A percentile compares a stretch with the other conserved stretches of the same genome.
phyloP scores from a whole-genome alignment of 2,888 invertebrate species.

The Hymenopus coronatus region DNA sequence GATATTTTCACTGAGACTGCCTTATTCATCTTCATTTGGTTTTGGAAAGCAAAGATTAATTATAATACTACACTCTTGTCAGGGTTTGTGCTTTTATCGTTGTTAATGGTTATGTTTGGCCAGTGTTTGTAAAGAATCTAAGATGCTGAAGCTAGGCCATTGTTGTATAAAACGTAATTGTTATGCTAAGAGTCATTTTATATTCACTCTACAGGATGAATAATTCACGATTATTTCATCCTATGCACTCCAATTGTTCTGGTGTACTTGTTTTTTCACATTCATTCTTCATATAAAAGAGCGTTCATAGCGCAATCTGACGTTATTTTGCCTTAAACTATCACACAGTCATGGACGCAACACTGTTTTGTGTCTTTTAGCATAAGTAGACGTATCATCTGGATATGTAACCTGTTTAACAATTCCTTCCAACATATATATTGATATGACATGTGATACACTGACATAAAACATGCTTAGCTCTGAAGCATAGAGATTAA shows the following conservation, averaged over 20 bases:
- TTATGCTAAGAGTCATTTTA: background rate
- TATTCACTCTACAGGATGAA: background rate
- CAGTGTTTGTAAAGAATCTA: background rate
- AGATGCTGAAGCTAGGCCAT: background rate
- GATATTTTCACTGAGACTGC: too few species aligned
- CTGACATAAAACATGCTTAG: background rate
- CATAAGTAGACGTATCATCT: background rate
- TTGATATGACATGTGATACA: background rate
- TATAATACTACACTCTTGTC: too few species aligned
- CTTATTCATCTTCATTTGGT: too few species aligned
- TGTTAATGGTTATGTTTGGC: background rate
- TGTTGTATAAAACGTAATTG: background rate
- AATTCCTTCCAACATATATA: background rate
- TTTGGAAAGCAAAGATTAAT: too few species aligned
- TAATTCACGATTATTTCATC: background rate
- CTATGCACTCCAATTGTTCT: background rate
- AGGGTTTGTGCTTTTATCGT: background rate
- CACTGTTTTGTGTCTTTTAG: background rate
- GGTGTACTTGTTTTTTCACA: background rate
- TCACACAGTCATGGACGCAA: background rate
- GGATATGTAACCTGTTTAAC: background rate
- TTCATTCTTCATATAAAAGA: background rate
- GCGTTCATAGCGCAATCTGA: background rate
- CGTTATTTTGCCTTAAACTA: background rate
- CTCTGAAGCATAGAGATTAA: background rate